Conservation (phyloP, 2,113 vertebrate species). For the Macaca mulatta region DNA sequence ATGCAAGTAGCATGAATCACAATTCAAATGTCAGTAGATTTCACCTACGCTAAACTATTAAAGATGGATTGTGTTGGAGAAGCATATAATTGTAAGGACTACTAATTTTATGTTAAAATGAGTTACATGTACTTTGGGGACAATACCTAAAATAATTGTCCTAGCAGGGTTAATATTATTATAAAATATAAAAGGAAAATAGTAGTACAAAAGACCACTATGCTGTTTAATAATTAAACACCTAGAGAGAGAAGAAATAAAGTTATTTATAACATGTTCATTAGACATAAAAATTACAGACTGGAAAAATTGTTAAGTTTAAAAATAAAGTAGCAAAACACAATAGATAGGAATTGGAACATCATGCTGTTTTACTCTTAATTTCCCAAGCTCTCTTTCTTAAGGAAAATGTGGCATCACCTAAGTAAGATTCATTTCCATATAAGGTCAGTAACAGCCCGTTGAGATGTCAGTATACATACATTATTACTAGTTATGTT, state of each 20-base stretch:
- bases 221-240: slow-evolving; percentile 61
- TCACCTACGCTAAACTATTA: not conserved
- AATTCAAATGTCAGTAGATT: slow-evolving; percentile 42
- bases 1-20: not conserved
- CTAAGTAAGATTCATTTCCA: not conserved
- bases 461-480: not conserved
- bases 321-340: slow-evolving; percentile 57
- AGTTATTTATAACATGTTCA: slow-evolving; percentile 68
- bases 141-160: slow-evolving; percentile 59
- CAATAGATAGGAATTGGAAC: not conserved
- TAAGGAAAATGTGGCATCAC: not conserved
- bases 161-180: slow-evolving; percentile 56
- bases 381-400: not conserved
- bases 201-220: slow-evolving; percentile 43
- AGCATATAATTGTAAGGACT: not conserved
- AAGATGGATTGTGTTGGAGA: slow-evolving; percentile 28
- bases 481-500: not conserved
- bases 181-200: slow-evolving; percentile 56
- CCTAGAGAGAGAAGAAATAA: slow-evolving; percentile 45
- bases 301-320: slow-evolving; percentile 30
- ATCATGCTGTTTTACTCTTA: not conserved
- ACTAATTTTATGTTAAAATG: slow-evolving; percentile 53
- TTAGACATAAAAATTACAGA: slow-evolving; percentile 69
- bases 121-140: slow-evolving; percentile 43
- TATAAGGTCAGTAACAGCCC: not conserved